A percentile compares a stretch with the other conserved stretches of the same genome.
Evolutionary conservation across 2,888 invertebrate species (phyloP).

Genomic region (Stenotaenia linearis): DNA sequence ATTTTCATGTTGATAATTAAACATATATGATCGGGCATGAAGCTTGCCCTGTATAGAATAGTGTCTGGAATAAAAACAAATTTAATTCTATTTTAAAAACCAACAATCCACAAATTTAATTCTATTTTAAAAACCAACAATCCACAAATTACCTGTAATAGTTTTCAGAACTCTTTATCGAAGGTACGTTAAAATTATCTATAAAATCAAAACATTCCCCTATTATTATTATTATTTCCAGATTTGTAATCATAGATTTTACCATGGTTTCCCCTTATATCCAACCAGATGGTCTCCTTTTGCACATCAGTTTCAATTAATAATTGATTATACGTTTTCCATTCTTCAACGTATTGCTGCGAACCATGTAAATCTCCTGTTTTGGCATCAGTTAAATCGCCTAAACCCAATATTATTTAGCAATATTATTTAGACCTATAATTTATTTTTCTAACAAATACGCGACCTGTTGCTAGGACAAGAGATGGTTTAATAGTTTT

Average conservation of each 20-base stretch:
- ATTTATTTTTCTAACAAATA: conserved; percentile 33
- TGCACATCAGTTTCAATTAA: conserved; percentile 61
- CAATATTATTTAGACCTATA: neutral
- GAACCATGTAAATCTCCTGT: conserved; percentile 71
- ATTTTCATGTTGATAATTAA: conserved; percentile 56
- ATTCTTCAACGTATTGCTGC: conserved; percentile 71
- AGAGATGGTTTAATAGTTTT: conserved; percentile 65
- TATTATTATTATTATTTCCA: too few relatives aligned
- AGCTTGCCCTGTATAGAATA: conserved; percentile 71
- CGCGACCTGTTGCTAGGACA: conserved; percentile 71
- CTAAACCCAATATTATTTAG: conserved; percentile 46
- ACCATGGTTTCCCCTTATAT: conserved; percentile 90
- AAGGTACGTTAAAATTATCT: conserved; percentile 84
- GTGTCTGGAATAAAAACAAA: conserved; percentile 50
- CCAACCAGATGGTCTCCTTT: conserved; percentile 72
- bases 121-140: too few relatives aligned
- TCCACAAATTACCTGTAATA: conserved; percentile 62
- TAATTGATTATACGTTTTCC: conserved; percentile 68
- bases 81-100: too few relatives aligned
- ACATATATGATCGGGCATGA: conserved; percentile 67
- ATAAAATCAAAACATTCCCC: conserved; percentile 48
- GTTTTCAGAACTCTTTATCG: conserved; percentile 63
- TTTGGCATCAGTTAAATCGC: conserved; percentile 83
- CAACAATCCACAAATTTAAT: too few relatives aligned
- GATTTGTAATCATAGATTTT: too few relatives aligned